Evolutionary conservation across 92 coral and sea anemone genomes (phyloP), one percentile per base, ranked within the genome.

Genomic region (Siderastrea radians): DNA sequence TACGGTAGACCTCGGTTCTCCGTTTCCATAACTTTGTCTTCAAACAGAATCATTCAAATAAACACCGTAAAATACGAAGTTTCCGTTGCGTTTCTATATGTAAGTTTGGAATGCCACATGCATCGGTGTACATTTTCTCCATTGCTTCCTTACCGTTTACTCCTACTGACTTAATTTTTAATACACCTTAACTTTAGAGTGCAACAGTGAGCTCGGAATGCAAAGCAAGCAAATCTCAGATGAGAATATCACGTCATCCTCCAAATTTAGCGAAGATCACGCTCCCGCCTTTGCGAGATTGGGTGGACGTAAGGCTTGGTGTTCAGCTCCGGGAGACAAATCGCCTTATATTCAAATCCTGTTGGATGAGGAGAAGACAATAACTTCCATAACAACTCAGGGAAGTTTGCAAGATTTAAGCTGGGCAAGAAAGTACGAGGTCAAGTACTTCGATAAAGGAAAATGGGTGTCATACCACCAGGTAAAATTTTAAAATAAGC

Each of bases 181-280:
- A 15, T 65, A 38, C 45, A 6, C n/a, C 38, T 26, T 3, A 65
- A 38, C 69, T 15, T 1, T 19, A 65, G 69, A n/a, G 45, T 69
- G 86, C 48, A 59, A 15, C 49, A 6, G 5, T 12, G 57, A 72
- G 8, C 66, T 83, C 6, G 87, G 87, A 44, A 83, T 83, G 87
- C 55, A 72, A 72, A 51, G 59, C 57, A 57, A 49, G 14, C 13
- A 0, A 49, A 83, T 83, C 7, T 70, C 87, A 45, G 87, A 83
- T 52, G 51, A 47, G n/a, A 53, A 44, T 26, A 83, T 83, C 68
- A 70, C 68, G 60, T 77, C 87, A 69, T 83, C 87, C 46, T 49
- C 68, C 44, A 45, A 6, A 57, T 11, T 55, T 1, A 53, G 13
- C 54, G 0, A 17, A 19, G 45, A 46, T 13, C 72, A 46, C 68